Evolutionary conservation across 2,113 vertebrate species (phyloP), one percentile per base, ranked within the genome.

Genomic region (Erpornis zantholeuca): DNA sequence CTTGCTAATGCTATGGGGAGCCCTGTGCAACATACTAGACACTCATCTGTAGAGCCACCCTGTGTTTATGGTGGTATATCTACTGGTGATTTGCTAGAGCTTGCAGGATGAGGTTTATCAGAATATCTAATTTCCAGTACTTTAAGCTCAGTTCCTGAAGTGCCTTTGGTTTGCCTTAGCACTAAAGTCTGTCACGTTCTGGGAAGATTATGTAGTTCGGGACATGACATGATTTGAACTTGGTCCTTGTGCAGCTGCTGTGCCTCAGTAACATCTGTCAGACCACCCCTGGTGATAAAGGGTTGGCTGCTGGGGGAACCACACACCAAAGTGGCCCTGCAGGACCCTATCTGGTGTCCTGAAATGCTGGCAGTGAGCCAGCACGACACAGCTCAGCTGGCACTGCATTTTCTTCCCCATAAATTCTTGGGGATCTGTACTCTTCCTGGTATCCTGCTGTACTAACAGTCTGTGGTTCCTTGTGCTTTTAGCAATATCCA

Each of bases 251-350:
- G 16, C 14, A 60, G 35, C 36, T 92, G 31, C 36, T 1, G 2
- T 44, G 29, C 35, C 86, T 88, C 44, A 64, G 6, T 47, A 53
- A 7, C 21, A 10, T 16, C 49, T 71, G 10, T 36, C 59, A 72
- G 40, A 33, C 45, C 83, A 25, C 15, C 16, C 29, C 24, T 42
- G 33, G 69, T 44, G 64, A 45, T 12, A 12, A 79, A 89, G 36
- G 31, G 23, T 42, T 0, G 8, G 10, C 81, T 84, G 31, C 72
- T 60, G 2, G 0, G 0, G 47, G 17, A 82, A 3, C 20, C 47
- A 63, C 2, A 7, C 12, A 12, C 28, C 3, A 11, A 47, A 75
- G 33, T 35, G 35, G 18, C 57, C 66, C 42, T 79, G 29, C 56
- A 63, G 56, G 18, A 70, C 40, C 52, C 12, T 53, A 2, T n/a